A percentile compares a stretch with the other conserved stretches of the same genome.
phyloP scores from a whole-genome alignment of 1,140 invertebrate species.

The Drosophila quadrilineata region DNA sequence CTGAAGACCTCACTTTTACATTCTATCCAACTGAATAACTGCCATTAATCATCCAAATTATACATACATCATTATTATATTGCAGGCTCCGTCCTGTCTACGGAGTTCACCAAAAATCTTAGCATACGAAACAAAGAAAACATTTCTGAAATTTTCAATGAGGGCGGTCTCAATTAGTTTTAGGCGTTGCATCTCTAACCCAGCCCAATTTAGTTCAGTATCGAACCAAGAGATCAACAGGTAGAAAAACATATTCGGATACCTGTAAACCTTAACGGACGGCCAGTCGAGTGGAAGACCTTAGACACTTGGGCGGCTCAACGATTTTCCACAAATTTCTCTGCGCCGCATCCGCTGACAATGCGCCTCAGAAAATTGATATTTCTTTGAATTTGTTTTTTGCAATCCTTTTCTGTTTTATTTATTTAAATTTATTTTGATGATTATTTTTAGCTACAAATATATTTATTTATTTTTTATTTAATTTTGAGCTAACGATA shows the following conservation, averaged over 20 bases:
- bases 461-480: too few relatives aligned
- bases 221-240: conserved; percentile 31
- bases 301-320: conserved; percentile 52
- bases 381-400: too few relatives aligned
- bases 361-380: not conserved
- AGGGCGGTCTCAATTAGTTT: conserved; percentile 80
- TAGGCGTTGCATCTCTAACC: conserved; percentile 59
- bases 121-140: conserved; percentile 38
- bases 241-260: conserved; percentile 43
- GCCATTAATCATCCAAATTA: conserved; percentile 78
- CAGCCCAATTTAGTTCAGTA: conserved; percentile 14
- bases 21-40: conserved; percentile 64
- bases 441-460: too few relatives aligned
- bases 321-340: conserved; percentile 57
- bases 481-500: too few relatives aligned
- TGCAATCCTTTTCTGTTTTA: too few relatives aligned
- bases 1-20: conserved; percentile 27
- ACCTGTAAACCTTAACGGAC: conserved; percentile 59
- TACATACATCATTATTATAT: conserved; percentile 76
- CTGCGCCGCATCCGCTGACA: conserved; percentile 40
- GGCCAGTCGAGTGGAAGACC: conserved; percentile 61
- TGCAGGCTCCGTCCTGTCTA: conserved; percentile 62
- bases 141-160: conserved; percentile 73
- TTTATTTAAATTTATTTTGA: too few relatives aligned
- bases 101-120: conserved; percentile 35